Evolutionary conservation across 2,888 invertebrate genomes (phyloP).

Genomic region (Altica lythri): DNA sequence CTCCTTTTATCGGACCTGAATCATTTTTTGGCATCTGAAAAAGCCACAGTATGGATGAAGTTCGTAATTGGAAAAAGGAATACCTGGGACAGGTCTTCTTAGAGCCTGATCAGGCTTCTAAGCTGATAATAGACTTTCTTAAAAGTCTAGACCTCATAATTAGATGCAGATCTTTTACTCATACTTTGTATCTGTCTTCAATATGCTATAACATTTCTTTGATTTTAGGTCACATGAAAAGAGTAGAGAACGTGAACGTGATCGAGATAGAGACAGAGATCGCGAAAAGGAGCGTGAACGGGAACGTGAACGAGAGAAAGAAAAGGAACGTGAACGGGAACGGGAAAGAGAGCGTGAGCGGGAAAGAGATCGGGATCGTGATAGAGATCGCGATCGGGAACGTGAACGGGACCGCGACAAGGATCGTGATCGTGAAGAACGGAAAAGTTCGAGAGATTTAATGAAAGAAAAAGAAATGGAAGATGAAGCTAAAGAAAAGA

Average conservation of each 20-base stretch:
- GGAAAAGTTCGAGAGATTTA: conserved; percentile 64
- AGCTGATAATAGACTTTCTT: no score
- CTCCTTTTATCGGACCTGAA: no score
- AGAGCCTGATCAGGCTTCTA: no score
- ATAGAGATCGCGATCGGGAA: conserved; percentile 65
- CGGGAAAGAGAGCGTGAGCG: conserved; percentile 57
- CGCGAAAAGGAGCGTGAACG: conserved; percentile 56
- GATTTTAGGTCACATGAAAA: conserved; percentile 54
- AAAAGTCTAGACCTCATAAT: no score
- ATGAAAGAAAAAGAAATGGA: conserved; percentile 83
- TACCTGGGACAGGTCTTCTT: no score
- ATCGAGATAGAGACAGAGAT: conserved; percentile 57
- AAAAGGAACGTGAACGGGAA: conserved; percentile 58
- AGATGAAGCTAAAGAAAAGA: conserved; percentile 89
- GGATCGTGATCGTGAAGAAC: conserved; percentile 65
- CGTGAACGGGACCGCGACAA: conserved; percentile 61
- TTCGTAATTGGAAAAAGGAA: no score
- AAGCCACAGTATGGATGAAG: no score
- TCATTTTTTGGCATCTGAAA: no score
- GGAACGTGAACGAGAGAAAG: conserved; percentile 57
- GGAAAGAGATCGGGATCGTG: conserved; percentile 57
- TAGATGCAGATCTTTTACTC: no score
- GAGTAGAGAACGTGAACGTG: conserved; percentile 52
- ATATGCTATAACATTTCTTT: no score
- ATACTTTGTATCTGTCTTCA: no score